Evolutionary conservation across 2,888 invertebrate genomes (phyloP).

Genomic region (Resseliella maxima): DNA sequence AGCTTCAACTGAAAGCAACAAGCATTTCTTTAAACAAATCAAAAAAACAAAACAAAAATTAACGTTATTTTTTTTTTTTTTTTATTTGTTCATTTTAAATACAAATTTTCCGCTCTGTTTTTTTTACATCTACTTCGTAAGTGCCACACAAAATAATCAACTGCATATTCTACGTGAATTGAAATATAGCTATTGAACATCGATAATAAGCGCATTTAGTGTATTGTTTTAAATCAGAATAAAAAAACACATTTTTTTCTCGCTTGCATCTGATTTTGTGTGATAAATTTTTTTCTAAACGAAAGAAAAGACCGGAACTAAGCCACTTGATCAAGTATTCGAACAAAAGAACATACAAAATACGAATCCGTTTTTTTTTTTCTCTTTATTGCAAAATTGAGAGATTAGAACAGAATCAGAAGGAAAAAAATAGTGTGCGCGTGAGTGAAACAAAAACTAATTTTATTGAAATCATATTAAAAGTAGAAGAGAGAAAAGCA

Average conservation of each 20-base stretch:
- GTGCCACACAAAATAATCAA: background rate
- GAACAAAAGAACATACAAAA: background rate
- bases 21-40: background rate
- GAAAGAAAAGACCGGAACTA: background rate
- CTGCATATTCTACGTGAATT: background rate
- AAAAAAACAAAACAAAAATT: background rate
- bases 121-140: conserved; percentile 3
- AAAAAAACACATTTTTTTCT: background rate
- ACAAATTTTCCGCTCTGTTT: too few species aligned
- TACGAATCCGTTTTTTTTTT: background rate
- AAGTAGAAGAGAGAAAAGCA: background rate
- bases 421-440: background rate
- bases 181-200: background rate
- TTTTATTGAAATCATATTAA: background rate
- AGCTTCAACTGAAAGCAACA: conserved; percentile 6
- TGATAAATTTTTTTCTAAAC: background rate
- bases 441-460: background rate
- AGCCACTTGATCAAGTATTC: background rate
- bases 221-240: background rate
- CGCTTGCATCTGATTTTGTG: background rate
- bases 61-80: background rate
- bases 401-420: background rate
- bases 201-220: background rate
- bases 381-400: background rate
- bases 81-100: background rate